phyloP scores from a whole-genome alignment of 2,113 vertebrate species.

The Physeter macrocephalus region DNA sequence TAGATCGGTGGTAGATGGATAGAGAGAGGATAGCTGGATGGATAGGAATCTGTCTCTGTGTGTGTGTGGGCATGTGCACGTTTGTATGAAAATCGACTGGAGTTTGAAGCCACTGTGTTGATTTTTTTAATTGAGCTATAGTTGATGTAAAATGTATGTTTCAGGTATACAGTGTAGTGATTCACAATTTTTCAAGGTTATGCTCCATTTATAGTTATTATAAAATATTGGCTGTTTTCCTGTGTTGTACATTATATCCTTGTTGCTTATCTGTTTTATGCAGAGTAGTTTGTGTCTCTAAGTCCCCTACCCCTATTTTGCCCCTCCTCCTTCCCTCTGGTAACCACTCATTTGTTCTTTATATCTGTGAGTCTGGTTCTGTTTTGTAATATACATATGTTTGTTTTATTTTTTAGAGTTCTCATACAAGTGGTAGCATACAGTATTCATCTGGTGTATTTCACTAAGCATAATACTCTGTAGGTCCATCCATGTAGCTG shows the following conservation, averaged over 20 bases:
- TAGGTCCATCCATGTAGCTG: neutral
- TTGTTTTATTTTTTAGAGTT: neutral
- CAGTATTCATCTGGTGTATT: neutral
- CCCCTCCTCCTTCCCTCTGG: neutral
- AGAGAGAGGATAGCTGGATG: too few species aligned
- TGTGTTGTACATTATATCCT: neutral
- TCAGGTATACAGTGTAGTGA: neutral
- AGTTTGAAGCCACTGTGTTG: neutral
- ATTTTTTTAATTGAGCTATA: neutral
- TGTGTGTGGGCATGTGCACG: neutral
- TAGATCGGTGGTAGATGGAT: too few species aligned
- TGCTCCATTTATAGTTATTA: too few species aligned
- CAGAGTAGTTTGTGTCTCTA: neutral
- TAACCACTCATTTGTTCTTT: neutral
- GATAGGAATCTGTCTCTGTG: neutral
- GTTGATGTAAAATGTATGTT: neutral
- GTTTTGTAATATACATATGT: neutral
- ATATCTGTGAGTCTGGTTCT: neutral
- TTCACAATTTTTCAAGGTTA: neutral
- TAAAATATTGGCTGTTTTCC: neutral
- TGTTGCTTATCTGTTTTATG: neutral
- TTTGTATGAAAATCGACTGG: neutral
- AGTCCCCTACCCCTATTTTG: neutral
- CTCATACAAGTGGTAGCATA: neutral
- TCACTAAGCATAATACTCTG: neutral